phyloP scores from a whole-genome alignment of 2,113 vertebrate genomes.

The Sceloporus undulatus region DNA sequence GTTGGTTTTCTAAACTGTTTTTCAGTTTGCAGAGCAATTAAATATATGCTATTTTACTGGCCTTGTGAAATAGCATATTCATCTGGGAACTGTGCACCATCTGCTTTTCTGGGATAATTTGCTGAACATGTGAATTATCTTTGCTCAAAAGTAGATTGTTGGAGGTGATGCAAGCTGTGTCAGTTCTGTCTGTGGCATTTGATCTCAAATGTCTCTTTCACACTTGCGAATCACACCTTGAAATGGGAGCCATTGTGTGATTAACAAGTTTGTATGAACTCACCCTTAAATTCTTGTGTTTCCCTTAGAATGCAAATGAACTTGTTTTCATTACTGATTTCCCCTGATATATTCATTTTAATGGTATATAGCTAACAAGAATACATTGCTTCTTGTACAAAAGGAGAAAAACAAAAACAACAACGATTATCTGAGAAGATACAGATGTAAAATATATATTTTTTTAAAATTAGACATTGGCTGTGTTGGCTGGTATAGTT shows the following conservation, averaged over 20 bases:
- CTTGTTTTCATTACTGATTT: not conserved
- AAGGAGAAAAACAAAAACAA: conserved; percentile 9
- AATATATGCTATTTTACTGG: not conserved
- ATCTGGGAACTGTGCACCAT: not conserved
- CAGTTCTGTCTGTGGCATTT: not conserved
- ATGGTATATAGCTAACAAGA: fast-evolving
- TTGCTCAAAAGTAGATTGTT: not conserved
- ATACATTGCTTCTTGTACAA: not conserved
- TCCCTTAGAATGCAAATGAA: fast-evolving
- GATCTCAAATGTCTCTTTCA: not conserved
- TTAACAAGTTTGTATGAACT: not conserved
- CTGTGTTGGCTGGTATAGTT: too few relatives aligned
- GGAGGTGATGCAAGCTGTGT: not conserved
- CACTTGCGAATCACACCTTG: not conserved
- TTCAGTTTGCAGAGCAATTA: not conserved
- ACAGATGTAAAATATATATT: not conserved
- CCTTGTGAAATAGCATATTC: not conserved
- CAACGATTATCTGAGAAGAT: not conserved
- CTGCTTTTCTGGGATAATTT: not conserved
- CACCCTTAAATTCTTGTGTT: not conserved
- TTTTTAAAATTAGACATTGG: too few relatives aligned
- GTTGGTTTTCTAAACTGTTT: not conserved
- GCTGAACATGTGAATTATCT: not conserved
- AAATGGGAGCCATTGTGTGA: not conserved
- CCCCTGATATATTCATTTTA: not conserved